Base-by-base conservation (phyloP, 2,888 invertebrate genomes). In the Pherbina coryleti region DNA sequence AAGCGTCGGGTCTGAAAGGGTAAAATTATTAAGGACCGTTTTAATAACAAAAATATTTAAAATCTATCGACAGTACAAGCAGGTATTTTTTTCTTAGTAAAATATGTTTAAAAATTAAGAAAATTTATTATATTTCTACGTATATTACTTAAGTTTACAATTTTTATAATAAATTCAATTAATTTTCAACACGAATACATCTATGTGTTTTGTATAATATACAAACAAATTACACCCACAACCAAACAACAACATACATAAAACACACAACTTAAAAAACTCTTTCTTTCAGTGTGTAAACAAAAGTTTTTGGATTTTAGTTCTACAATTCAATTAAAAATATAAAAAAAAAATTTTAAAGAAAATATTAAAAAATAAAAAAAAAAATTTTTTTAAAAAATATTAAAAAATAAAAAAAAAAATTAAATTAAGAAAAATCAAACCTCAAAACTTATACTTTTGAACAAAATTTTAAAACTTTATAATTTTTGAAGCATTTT, bases 161-260 rank as follows among this genome's bases (percentile, higher is more conserved):
- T 67, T 67, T 66, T 84, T 87, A 88, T 88, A 88, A 88, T 89
- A 89, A 89, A 89, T 89, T 89, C 88, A 89, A 89, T 89, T 89
- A 89, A 89, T 88, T 86, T 84, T 82, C 82, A 78, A 55, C 8
- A 49, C 9, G 17, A 49, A 53, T 72, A 60, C 14, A 34, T 34
- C n/a, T 67, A 19, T 67, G 34, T 25, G 5, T 60, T 37, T 1
- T 25, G 17, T 19, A 25, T 25, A 31, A 22, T 28, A 49, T 51
- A 64, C 25, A 44, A 28, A 62, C 8, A 25, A 64, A 74, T 17
- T 79, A 70, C 44, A 69, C 19, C 19, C 51, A 28, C 34, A 78
- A 73, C 77, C 69, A 73, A 80, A 75, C 78, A 75, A 80, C 55
- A 78, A 37, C 75, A 79, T 74, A 79, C 62, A 77, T 74, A 49